These are phyloP conservation scores for Antennarius striatus DNA, from an alignment of 2,113 vertebrate genomes.

Conservation along the genomic window DNA sequence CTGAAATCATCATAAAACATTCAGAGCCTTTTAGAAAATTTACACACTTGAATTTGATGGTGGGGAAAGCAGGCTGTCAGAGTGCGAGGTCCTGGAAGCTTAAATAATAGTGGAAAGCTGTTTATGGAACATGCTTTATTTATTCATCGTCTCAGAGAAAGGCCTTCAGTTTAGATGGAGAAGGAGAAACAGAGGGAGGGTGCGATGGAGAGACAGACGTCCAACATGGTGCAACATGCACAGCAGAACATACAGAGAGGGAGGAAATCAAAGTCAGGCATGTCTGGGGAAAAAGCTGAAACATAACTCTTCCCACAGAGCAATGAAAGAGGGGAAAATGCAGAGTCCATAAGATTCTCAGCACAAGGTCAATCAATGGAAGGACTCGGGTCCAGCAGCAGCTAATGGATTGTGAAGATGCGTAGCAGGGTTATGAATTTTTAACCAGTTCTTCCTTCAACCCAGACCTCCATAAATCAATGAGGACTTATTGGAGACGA, in stretches of 20 bases:
- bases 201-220: conserved; percentile 1
- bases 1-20: conserved; percentile 99
- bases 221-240: not conserved
- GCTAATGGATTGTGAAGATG: conserved; percentile 99
- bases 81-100: conserved; percentile 84
- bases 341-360: conserved; percentile 87
- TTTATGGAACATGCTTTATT: conserved; percentile 99
- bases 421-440: conserved; percentile 94
- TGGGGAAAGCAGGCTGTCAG: conserved; percentile 89
- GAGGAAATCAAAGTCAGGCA: not conserved
- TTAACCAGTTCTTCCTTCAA: conserved; percentile 90
- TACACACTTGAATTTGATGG: conserved; percentile 99
- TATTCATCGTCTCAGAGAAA: conserved; percentile 95
- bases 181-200: conserved; percentile 54
- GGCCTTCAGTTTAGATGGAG: conserved; percentile 88
- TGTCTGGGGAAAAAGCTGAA: conserved; percentile 80
- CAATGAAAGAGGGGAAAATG: conserved; percentile 76
- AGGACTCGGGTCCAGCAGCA: conserved; percentile 87
- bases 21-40: conserved; percentile 99
- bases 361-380: conserved; percentile 98
- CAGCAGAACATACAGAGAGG: not conserved
- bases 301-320: conserved; percentile 90
- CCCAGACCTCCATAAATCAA: conserved; percentile 97
- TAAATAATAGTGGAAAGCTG: conserved; percentile 98
- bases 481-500: conserved; percentile 96